Conservation (phyloP, 2,113 vertebrate genomes). For the Gallinago jamesoni region DNA sequence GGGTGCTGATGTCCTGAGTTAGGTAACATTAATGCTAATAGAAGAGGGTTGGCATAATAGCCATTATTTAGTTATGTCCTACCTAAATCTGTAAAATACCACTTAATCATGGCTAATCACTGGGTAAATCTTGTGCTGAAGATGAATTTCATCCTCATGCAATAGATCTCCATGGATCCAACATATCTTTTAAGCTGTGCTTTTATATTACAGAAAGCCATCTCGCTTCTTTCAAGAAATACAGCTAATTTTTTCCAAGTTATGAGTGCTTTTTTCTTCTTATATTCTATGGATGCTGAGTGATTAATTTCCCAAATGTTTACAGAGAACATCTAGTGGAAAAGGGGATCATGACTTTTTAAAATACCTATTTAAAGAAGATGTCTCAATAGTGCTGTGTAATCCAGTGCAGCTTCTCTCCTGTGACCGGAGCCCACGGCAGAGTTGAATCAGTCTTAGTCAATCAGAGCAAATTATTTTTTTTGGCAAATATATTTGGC, state of each 20-base stretch:
- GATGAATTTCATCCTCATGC: background rate
- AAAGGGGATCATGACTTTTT: conserved; percentile 54
- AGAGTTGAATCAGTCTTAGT: background rate
- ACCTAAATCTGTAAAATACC: background rate
- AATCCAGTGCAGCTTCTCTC: conserved; percentile 43
- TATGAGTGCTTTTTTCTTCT: background rate
- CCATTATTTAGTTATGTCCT: background rate
- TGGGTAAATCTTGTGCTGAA: background rate
- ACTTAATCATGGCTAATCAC: background rate
- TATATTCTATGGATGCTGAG: background rate
- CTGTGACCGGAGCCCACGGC: background rate
- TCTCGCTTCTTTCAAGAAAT: background rate
- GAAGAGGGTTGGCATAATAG: background rate
- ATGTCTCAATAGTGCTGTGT: conserved; percentile 12
- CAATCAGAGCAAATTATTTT: background rate
- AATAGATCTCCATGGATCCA: background rate
- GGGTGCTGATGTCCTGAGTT: background rate
- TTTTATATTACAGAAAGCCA: conserved; percentile 2
- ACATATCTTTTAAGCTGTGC: background rate
- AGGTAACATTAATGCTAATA: background rate
- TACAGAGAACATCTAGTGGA: conserved; percentile 36
- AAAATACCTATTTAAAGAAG: conserved; percentile 57
- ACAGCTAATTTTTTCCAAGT: background rate
- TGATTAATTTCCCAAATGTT: conserved; percentile 59
- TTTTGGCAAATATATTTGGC: background rate